Conservation (phyloP, 2,888 invertebrate genomes). For the Himalopsyche kuldschensis region DNA sequence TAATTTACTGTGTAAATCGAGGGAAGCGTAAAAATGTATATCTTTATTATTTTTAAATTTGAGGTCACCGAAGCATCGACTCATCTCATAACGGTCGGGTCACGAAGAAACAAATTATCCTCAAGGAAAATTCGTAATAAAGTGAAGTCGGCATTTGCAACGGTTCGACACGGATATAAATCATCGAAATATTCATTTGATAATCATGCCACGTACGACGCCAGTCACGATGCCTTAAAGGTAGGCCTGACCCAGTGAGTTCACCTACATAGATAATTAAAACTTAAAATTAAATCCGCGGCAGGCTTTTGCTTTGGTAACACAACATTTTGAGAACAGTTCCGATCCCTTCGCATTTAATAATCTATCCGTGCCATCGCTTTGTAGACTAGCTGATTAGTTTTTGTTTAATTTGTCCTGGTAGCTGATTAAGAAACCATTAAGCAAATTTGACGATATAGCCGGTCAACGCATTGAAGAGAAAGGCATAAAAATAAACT, state of each 20-base stretch:
- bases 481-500: no score
- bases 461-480: neutral
- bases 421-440: neutral
- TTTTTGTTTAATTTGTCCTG: neutral
- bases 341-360: neutral
- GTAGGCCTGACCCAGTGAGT: neutral
- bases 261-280: neutral
- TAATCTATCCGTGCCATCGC: neutral
- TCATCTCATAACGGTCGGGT: no score
- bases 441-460: neutral
- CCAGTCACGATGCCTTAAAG: neutral
- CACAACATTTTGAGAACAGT: neutral
- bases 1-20: no score
- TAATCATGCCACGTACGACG: neutral
- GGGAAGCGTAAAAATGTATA: no score
- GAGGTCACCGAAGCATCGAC: no score
- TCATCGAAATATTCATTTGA: neutral
- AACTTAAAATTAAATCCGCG: neutral
- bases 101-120: no score
- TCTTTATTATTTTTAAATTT: no score
- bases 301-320: neutral
- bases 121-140: no score
- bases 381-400: neutral
- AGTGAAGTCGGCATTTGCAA: neutral
- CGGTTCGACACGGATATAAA: neutral